Conservation (phyloP, 2,797 vertebrate species). For the Diplodus puntazzo region DNA sequence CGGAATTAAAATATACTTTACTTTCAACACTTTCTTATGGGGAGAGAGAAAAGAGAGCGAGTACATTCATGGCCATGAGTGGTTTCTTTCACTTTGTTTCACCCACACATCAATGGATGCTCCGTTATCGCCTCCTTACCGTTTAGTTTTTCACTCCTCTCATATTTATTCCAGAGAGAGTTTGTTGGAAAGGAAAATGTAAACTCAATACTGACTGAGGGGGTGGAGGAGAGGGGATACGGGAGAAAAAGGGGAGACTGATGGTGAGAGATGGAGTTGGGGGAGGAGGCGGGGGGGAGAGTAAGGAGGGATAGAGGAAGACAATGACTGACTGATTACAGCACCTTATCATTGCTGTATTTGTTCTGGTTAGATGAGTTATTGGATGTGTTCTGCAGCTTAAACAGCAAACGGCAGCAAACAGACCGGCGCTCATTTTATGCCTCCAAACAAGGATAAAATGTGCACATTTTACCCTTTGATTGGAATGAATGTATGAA, state of each 20-base stretch:
- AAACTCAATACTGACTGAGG: conserved; percentile 40
- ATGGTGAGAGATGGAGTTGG: conserved; percentile 26
- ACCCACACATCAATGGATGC: conserved; percentile 56
- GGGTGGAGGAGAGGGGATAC: conserved; percentile 7
- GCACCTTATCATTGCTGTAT: conserved; percentile 63
- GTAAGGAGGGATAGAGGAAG: conserved; percentile 41
- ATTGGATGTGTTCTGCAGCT: conserved; percentile 62
- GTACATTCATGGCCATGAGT: conserved; percentile 51
- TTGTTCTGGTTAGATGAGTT: conserved; percentile 67
- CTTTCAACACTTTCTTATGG: conserved; percentile 57
- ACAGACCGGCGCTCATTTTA: conserved; percentile 8
- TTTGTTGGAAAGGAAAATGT: conserved; percentile 48
- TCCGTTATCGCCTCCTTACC: conserved; percentile 30
- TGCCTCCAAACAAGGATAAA: background rate
- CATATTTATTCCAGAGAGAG: conserved; percentile 48
- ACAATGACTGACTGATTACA: conserved; percentile 69
- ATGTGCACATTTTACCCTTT: conserved; percentile 1
- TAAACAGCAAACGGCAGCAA: conserved; percentile 58
- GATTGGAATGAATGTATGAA: background rate
- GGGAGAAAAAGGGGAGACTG: conserved; percentile 20
- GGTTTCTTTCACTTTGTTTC: conserved; percentile 65
- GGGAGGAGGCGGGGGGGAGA: background rate
- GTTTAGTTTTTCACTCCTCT: conserved; percentile 50
- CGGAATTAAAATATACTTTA: conserved; percentile 68
- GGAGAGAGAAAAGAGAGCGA: conserved; percentile 31